Evolutionary conservation across 1,140 invertebrate genomes (phyloP), one percentile per base, ranked within the genome.

Genomic region (Drosophila fuyamai): DNA sequence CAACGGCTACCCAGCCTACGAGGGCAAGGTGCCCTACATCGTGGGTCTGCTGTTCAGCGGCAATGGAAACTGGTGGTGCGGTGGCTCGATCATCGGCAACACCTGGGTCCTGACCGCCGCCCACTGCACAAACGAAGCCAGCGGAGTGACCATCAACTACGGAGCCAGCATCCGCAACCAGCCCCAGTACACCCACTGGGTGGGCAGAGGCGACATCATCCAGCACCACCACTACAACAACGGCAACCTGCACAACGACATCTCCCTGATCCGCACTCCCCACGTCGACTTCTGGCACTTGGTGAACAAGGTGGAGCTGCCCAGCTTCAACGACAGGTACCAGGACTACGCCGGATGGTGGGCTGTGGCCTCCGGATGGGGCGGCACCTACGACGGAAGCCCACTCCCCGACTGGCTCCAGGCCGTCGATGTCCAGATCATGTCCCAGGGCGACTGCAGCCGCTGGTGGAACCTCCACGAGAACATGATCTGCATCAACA

Each of bases 401-500:
- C 56, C 63, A 5, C 44, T 66, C 18, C 63, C 63, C 63, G 63
- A 66, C 56, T 66, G 63, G 63, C 63, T 66, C 63, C 63, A 66
- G 36, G 16, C 32, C 13, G 36, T 55, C 36, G 53, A 55, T 41
- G 54, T 57, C 38, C 54, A 80, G 57, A 63, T 83, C n/a, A 66
- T 80, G 29, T 80, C 77, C 50, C 32, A 47, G 2, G 7, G 38
- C 3, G 66, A 71, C 1, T 82, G 71, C 35, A 67, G 65, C 50
- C 40, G 40, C 23, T 41, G 13, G 12, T 51, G 66, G 66, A 41
- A 16, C 6, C 46, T 76, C 8, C 23, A 44, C 55, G 63, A 67
- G 5, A 73, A 79, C 60, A 86, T 71, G 36, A 57, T 91, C 54
- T 91, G 88, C 73, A 74, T 82, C 44, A 50, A 62, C 9, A 81